Evolutionary conservation across 2,797 vertebrate species (phyloP), one percentile per base, ranked within the genome.

Genomic region (Glyptemys insculpta): DNA sequence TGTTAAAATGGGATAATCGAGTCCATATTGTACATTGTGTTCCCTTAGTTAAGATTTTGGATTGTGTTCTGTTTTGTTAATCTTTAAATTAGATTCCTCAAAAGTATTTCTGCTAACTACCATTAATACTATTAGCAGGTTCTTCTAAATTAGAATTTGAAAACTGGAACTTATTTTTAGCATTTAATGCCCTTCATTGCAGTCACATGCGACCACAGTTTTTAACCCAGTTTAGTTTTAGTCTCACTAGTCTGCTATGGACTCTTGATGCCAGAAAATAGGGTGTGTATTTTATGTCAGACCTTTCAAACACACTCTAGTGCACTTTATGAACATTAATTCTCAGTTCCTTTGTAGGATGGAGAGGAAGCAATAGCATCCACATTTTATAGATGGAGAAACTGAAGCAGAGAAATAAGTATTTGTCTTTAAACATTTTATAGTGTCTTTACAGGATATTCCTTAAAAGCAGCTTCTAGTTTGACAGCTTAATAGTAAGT

Each of bases 101-200:
- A 9, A 72, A 72, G n/a, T 72, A 72, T 23, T 72, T 41, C 37
- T 41, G 21, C 4, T 23, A 41, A 11, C 37, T 4, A 72, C 23
- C 9, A 25, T 74, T 74, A 74, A 41, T 23, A 72, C 2, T 41
- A 5, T 21, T n/a, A 44, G 68, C 2, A 21, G 34, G 16, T 53
- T 62, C 47, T 81, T 85, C 92, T 31, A 78, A 2, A 12, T 83
- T 85, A 44, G 79, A 72, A 50, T 81, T 72, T 88, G 19, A 62
- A 83, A 76, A 23, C 47, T 56, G 9, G 59, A 90, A 78, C 81
- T 95, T 53, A 85, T 1, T 89, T 86, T 59, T 87, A 79, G 80
- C 25, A 62, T 21, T 59, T 41, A 95, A 80, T 83, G 83, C 92
- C 50, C 88, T 3, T 27, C 54, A 49, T 41, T 85, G 86, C 44